Conservation (phyloP, 1,140 invertebrate species). For the Dreissena rostriformis region DNA sequence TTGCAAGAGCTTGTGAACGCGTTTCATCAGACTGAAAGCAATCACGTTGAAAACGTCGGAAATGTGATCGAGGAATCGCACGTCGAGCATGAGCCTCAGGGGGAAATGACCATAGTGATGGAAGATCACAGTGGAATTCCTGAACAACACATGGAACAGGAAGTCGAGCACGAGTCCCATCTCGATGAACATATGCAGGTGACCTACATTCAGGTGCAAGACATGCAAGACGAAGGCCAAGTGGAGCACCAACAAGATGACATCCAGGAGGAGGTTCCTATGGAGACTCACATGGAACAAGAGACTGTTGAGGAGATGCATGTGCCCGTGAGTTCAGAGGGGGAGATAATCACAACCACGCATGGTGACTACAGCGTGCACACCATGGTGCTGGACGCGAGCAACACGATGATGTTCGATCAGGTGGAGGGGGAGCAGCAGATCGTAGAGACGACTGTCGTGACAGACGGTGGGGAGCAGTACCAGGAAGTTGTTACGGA, state of each 20-base stretch:
- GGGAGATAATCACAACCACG: neutral
- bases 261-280: neutral
- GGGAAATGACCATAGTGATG: neutral
- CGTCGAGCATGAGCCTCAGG: neutral
- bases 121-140: neutral
- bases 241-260: no score
- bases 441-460: neutral
- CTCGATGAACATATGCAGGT: no score
- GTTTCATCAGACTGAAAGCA: neutral
- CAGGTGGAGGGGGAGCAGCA: neutral
- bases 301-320: neutral
- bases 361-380: no score
- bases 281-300: neutral
- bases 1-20: neutral
- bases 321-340: neutral
- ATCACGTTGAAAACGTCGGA: neutral
- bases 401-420: no score
- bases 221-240: no score
- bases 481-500: slow-evolving; percentile 4
- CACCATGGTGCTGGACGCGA: no score
- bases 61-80: neutral
- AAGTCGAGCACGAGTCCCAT: no score
- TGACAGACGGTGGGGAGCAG: neutral
- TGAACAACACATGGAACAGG: neutral
- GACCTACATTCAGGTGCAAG: no score